phyloP scores from a whole-genome alignment of 2,888 invertebrate species.

The Actias luna region DNA sequence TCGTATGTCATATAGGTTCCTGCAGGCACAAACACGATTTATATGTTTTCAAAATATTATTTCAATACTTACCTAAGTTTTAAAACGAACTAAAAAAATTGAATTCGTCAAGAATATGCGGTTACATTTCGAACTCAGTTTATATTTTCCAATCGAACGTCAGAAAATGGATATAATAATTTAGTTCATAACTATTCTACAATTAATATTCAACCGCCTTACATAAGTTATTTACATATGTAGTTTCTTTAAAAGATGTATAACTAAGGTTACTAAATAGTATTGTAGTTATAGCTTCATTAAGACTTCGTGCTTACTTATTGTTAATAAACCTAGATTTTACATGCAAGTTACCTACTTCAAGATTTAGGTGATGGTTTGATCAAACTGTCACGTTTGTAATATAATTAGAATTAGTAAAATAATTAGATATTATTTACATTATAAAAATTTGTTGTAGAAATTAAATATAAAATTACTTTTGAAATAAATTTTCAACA shows the following conservation, averaged over 20 bases:
- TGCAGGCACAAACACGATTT: no score
- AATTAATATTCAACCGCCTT: slow-evolving; percentile 11
- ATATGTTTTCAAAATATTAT: no score
- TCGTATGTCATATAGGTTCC: no score
- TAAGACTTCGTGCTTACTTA: slow-evolving; percentile 36
- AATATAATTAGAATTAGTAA: slow-evolving; percentile 8
- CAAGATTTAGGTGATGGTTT: slow-evolving; percentile 35
- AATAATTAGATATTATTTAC: slow-evolving; percentile 2
- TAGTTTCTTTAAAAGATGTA: background rate
- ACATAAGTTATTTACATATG: slow-evolving; percentile 44
- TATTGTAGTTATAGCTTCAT: slow-evolving; percentile 36
- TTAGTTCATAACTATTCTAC: no score
- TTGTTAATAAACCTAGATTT: slow-evolving; percentile 33
- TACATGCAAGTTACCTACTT: slow-evolving; percentile 63
- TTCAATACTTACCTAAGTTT: no score
- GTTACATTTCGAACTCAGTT: no score
- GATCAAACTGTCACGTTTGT: slow-evolving; percentile 17
- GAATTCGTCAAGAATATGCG: no score
- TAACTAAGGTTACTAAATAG: slow-evolving; percentile 36
- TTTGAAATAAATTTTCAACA: background rate
- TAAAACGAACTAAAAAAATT: no score
- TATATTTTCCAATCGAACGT: no score
- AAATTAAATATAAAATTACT: slow-evolving; percentile 37
- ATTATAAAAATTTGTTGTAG: slow-evolving; percentile 43
- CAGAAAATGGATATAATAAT: no score